Conservation (phyloP, 2,797 vertebrate species). For the Chrosomus eos region DNA sequence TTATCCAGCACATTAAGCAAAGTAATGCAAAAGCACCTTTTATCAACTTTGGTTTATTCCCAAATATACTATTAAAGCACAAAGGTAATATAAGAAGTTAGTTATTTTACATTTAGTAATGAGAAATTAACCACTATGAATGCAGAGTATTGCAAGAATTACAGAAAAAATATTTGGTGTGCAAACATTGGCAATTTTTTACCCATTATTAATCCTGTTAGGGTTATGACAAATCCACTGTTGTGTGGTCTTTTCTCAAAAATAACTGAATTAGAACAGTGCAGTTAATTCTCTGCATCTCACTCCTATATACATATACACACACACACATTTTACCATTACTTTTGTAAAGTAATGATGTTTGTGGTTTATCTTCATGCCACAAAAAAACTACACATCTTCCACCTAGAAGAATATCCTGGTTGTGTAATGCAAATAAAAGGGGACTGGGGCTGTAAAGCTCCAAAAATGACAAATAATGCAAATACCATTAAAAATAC, state of each 20-base stretch:
- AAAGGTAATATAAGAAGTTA: neutral
- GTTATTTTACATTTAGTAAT: slow-evolving; percentile 1
- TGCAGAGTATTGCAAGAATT: slow-evolving; percentile 20
- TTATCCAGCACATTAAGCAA: slow-evolving; percentile 26
- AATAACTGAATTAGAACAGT: slow-evolving; percentile 2
- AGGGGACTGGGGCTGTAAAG: neutral
- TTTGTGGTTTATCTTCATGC: neutral
- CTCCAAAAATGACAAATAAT: neutral
- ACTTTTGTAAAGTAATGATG: neutral
- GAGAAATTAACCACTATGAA: neutral
- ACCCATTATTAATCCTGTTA: slow-evolving; percentile 11
- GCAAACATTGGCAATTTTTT: slow-evolving; percentile 14
- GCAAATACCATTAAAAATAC: neutral
- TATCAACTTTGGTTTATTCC: slow-evolving; percentile 16
- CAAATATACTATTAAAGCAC: slow-evolving; percentile 16
- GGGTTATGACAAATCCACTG: slow-evolving; percentile 15
- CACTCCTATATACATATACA: neutral
- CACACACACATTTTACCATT: neutral
- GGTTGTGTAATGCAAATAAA: neutral
- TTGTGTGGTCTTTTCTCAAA: slow-evolving; percentile 26
- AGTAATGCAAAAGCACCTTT: slow-evolving; percentile 13
- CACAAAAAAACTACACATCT: neutral
- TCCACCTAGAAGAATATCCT: neutral
- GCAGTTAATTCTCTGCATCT: slow-evolving; percentile 2
- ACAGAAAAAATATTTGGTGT: slow-evolving; percentile 24